Conservation (phyloP, 2,113 vertebrate species). For the Otus sunia region DNA sequence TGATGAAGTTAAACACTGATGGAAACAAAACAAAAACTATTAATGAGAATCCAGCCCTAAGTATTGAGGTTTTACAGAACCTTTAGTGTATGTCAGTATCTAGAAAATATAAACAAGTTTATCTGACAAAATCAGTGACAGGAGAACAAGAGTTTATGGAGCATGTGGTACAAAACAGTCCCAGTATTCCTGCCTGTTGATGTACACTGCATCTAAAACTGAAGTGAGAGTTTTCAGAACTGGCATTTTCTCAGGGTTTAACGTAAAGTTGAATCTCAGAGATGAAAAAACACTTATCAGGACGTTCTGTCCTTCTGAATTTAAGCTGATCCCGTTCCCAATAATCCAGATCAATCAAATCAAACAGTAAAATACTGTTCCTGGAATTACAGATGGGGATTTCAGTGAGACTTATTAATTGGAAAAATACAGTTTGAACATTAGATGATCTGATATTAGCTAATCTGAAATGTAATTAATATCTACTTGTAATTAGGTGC, state of each 20-base stretch:
- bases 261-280: background rate
- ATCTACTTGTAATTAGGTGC: background rate
- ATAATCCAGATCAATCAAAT: background rate
- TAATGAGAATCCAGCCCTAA: background rate
- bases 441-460: background rate
- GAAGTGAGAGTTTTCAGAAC: background rate
- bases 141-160: background rate
- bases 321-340: background rate
- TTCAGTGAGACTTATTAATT: background rate
- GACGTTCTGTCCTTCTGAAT: background rate
- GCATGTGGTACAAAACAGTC: background rate
- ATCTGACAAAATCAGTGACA: background rate
- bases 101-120: background rate
- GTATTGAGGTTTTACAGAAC: background rate
- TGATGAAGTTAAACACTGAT: background rate
- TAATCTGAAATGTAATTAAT: background rate
- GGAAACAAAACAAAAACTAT: background rate
- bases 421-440: background rate
- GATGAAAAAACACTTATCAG: background rate
- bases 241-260: background rate
- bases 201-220: background rate
- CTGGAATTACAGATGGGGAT: background rate
- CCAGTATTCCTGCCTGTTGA: background rate
- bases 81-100: background rate
- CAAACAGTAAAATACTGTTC: background rate